phyloP scores from a whole-genome alignment of 2,888 invertebrate species.

The Platynereis dumerilii region DNA sequence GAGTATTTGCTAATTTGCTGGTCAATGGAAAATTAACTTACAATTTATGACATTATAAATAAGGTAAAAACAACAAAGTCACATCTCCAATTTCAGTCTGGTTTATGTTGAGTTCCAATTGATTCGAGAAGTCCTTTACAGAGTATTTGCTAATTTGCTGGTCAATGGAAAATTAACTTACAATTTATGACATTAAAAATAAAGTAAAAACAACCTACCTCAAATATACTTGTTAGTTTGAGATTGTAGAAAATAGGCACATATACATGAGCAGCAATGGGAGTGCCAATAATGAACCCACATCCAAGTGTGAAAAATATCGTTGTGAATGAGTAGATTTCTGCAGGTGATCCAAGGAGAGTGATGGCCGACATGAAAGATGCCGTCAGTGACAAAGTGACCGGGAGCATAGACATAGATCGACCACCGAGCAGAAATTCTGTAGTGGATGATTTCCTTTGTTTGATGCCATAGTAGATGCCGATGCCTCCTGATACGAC shows the following conservation, averaged over 20 bases:
- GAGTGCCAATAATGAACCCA: slow-evolving; percentile 54
- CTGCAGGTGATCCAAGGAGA: slow-evolving; percentile 57
- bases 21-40: no score
- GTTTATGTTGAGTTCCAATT: no score
- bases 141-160: no score
- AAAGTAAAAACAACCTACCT: no score
- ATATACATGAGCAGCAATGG: slow-evolving; percentile 42
- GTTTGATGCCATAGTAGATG: slow-evolving; percentile 46
- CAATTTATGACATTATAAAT: no score
- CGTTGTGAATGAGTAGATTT: slow-evolving; percentile 48
- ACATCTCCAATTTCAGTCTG: no score
- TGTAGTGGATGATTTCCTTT: slow-evolving; percentile 44
- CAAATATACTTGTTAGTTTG: slow-evolving; percentile 41
- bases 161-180: no score
- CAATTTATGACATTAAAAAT: no score
- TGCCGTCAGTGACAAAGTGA: slow-evolving; percentile 60
- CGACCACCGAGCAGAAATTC: slow-evolving; percentile 52
- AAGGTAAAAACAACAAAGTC: no score
- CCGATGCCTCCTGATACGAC: slow-evolving; percentile 53
- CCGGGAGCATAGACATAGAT: slow-evolving; percentile 56
- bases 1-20: no score
- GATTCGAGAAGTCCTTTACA: no score
- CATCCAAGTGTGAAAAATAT: slow-evolving; percentile 37
- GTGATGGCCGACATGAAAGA: slow-evolving; percentile 63
- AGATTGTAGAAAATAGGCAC: slow-evolving; percentile 42